Base-by-base conservation (phyloP, 92 coral and sea anemone species). In the Actinernus sp. region DNA sequence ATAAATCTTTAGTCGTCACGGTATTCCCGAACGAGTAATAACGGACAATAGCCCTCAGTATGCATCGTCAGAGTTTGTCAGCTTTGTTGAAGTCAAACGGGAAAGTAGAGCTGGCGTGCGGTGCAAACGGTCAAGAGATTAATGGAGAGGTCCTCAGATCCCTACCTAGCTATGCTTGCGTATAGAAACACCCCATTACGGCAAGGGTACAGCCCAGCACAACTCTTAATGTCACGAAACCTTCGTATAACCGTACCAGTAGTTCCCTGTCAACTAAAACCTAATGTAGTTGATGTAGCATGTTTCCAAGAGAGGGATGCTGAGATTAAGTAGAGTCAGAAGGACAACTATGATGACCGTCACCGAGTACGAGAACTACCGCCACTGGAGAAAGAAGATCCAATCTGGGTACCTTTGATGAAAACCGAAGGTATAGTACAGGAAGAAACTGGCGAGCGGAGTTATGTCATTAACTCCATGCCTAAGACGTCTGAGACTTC, bases 201-300 rank as follows among this genome's bases (percentile, higher is more conserved):
- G 31, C 47, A 58, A 6, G 61, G 60, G 12, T 50, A 46, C 34
- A 44, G 71, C 43, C 80, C 72, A 24, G 80, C 80, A 11, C 80
- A 72, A 44, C 80, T 72, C 20, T 33, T 72, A 36, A 72, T 72
- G 72, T 46, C 71, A 49, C 58, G 73, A 18, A 59, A 60, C 26
- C 52, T 72, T 26, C 51, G 71, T 58, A 58, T 72, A 14, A 72
- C 45, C 30, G 38, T 61, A 23, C 80, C 80, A 28, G 31, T 26
- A 40, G 30, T 48, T 28, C 46, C 80, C 11, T 30, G 71, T 37
- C 72, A 59, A 18, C 39, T 59, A 10, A 72, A 72, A 44, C 72
- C 79, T 43, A 31, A 46, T 10, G 29, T 33, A 17, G 52, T 60
- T 10, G 47, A 59, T 31, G 40, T 21, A 31, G 32, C 66, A 58